Conservation (phyloP, 2,113 vertebrate species). For the Alouatta palliata region DNA sequence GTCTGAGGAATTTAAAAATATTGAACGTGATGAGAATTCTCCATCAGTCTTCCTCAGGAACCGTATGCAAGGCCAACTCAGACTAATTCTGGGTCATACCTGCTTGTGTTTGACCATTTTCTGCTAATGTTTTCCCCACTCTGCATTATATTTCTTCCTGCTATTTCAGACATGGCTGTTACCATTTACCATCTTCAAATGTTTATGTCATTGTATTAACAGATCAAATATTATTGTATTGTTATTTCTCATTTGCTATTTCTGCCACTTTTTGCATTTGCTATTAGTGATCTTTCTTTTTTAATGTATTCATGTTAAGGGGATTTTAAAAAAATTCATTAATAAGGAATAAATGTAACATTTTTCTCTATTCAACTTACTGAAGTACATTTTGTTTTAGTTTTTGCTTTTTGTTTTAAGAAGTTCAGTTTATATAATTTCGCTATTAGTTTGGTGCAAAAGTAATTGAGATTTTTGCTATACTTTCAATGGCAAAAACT, state of each 20-base stretch:
- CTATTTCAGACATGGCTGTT: background rate
- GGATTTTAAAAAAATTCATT: background rate
- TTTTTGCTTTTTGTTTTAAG: background rate
- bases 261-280: background rate
- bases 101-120: background rate
- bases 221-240: background rate
- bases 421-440: background rate
- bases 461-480: too few relatives aligned
- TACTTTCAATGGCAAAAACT: too few relatives aligned
- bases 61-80: background rate
- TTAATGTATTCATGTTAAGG: background rate
- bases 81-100: background rate
- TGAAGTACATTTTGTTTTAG: background rate
- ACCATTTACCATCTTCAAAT: background rate
- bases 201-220: background rate
- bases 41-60: background rate
- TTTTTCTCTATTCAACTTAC: background rate
- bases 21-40: background rate
- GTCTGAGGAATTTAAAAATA: background rate
- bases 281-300: background rate
- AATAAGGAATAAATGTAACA: background rate
- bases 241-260: background rate
- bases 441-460: background rate
- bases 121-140: background rate
- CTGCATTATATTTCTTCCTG: background rate